Percentiles rank a stretch among this genome's conserved stretches.
These are phyloP conservation scores for Cherax quadricarinatus DNA, from an alignment of 1,140 invertebrate genomes.

Conservation along the genomic window DNA sequence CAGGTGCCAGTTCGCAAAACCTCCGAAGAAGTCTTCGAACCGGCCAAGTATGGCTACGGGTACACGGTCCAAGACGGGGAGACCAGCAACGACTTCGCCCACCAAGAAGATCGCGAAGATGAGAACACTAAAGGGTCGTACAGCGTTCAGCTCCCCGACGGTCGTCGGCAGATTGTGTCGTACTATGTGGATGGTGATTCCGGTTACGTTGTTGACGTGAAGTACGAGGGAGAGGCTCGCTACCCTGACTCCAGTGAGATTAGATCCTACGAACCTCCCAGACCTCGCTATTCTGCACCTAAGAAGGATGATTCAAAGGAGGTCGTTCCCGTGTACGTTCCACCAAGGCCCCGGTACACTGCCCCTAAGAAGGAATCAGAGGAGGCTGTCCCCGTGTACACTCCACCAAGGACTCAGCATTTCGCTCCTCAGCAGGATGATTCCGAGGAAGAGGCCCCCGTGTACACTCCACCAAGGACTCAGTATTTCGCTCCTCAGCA, in stretches of 20 bases:
- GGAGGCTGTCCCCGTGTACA: background rate
- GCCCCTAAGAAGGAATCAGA: background rate
- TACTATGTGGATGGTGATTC: slow-evolving; percentile 27
- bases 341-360: background rate
- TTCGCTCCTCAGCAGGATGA: background rate
- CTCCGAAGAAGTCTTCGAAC: background rate
- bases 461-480: background rate
- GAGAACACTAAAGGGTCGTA: slow-evolving; percentile 5
- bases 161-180: slow-evolving; percentile 22
- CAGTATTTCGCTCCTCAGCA: background rate
- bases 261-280: background rate
- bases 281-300: background rate
- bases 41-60: slow-evolving; percentile 7
- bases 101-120: slow-evolving; percentile 1
- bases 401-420: background rate
- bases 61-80: background rate
- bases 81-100: slow-evolving; percentile 27
- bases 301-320: background rate
- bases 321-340: background rate
- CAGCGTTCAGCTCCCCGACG: slow-evolving; percentile 29
- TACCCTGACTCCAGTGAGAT: background rate
- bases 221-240: slow-evolving; percentile 65
- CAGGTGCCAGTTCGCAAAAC: background rate
- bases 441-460: background rate
- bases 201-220: slow-evolving; percentile 38